These are phyloP conservation scores for Xerus inauris DNA, from an alignment of 2,113 vertebrate genomes.

Conservation along the genomic window DNA sequence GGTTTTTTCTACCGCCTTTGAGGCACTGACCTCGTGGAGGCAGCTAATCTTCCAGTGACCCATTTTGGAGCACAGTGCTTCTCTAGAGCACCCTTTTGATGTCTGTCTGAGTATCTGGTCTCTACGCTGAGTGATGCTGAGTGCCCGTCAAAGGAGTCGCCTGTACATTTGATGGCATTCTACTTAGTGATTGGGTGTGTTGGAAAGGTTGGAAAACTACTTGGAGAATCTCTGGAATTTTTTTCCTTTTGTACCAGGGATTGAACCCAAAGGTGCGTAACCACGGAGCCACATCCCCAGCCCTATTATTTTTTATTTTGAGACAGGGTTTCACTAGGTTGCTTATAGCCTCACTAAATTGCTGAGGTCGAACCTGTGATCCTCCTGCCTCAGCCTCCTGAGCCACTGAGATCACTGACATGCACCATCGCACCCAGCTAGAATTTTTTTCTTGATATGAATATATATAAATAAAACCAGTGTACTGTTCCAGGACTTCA, in stretches of 20 bases:
- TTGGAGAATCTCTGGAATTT: not conserved
- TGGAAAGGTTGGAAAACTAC: constrained; percentile 13
- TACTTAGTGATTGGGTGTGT: not conserved
- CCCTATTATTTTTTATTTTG: too few relatives aligned
- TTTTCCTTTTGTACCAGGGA: too few relatives aligned
- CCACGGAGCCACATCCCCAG: too few relatives aligned
- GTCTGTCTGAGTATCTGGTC: not conserved
- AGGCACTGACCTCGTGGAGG: constrained; percentile 31
- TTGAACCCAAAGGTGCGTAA: too few relatives aligned
- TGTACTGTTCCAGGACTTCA: not conserved
- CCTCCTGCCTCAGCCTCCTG: too few relatives aligned
- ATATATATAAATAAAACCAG: not conserved
- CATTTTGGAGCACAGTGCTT: constrained; percentile 40
- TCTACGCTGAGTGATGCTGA: not conserved
- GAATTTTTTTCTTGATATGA: too few relatives aligned
- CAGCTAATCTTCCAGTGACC: constrained; percentile 57
- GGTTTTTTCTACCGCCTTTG: constrained; percentile 34
- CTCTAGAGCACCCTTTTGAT: not conserved
- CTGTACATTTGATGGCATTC: not conserved
- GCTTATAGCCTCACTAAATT: too few relatives aligned
- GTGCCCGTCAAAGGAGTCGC: not conserved
- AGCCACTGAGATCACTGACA: too few relatives aligned
- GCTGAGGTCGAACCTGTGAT: too few relatives aligned
- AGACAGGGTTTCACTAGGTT: too few relatives aligned
- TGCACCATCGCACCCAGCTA: too few relatives aligned